Evolutionary conservation across 2,113 vertebrate genomes (phyloP), one percentile per base, ranked within the genome.

Genomic region (Cyphomyrus discorhynchus): DNA sequence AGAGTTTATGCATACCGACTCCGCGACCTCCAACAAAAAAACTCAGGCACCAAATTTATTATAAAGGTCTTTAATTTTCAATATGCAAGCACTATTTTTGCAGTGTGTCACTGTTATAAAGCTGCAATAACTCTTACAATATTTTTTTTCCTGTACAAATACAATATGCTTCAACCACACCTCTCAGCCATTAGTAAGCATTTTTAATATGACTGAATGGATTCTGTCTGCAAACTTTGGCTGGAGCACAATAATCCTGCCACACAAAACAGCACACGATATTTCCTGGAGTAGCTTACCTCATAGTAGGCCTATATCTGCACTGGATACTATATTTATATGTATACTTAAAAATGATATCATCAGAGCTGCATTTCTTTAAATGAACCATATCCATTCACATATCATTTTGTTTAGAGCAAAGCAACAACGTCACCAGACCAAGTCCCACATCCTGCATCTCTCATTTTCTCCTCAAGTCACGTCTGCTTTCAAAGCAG

Each of bases 1-100:
- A 70, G 58, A 66, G 62, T 31, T 70, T 11, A 70, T 70, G 2
- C n/a, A 70, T n/a, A 70, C n/a, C 3, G 9, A 3, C 27, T 70
- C 62, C 10, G 10, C 10, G 0, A 11, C 62, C n/a, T 31, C 62
- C 62, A 27, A 70, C 62, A 42, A 39, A 42, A 19, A 42, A 19
- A 80, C 31, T 7, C 74, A 39, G 17, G 4, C 13, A 80, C 35
- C 35, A 17, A 42, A 80, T 80, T 80, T 84, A 90, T 92, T 90
- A 92, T 90, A 93, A 92, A 93, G 89, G 88, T 6, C 88, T 92
- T 94, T 92, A 90, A 92, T 92, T 92, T 92, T 92, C 42, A 91
- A 91, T 90, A 92, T 90, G 91, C 90, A 91, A 91, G 90, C 90
- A 89, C 89, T 92, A 90, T 66, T 89, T 49, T 91, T 90, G 90